Percentiles rank a stretch among this genome's conserved stretches.
phyloP scores from a whole-genome alignment of 2,888 invertebrate genomes.

The Aspidiotus rigidus region DNA sequence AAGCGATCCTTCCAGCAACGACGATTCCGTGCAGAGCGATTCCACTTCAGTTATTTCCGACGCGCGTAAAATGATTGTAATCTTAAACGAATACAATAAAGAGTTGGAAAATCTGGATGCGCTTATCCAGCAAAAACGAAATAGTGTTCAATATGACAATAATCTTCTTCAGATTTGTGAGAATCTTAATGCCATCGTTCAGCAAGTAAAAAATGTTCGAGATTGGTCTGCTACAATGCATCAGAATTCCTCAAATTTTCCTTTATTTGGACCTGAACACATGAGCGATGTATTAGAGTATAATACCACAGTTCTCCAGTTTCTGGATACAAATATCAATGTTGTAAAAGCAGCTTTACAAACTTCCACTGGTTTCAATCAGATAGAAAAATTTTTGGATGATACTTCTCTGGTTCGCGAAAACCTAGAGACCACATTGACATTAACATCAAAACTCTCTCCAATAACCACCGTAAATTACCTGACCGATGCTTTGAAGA shows the following conservation, averaged over 20 bases:
- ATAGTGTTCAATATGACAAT: not conserved
- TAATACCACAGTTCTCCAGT: slow-evolving; percentile 7
- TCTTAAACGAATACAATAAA: not conserved
- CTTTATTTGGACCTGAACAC: not conserved
- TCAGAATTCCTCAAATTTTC: not conserved
- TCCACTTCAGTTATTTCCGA: not conserved
- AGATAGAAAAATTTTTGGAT: slow-evolving; percentile 7
- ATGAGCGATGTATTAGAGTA: slow-evolving; percentile 9
- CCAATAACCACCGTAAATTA: slow-evolving; percentile 38
- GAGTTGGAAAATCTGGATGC: not conserved
- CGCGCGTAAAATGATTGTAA: slow-evolving; percentile 9
- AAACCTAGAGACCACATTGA: slow-evolving; percentile 39
- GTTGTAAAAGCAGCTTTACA: slow-evolving; percentile 37
- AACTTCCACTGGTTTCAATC: slow-evolving; percentile 32
- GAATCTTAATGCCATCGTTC: not conserved
- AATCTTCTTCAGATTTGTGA: not conserved
- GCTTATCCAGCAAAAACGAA: not conserved
- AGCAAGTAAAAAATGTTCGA: slow-evolving; percentile 42
- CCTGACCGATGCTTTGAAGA: slow-evolving; percentile 37
- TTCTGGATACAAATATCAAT: slow-evolving; percentile 19
- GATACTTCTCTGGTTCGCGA: slow-evolving; percentile 8
- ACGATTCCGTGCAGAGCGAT: not conserved
- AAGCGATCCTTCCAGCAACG: not conserved
- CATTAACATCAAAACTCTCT: slow-evolving; percentile 38
- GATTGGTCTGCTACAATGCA: slow-evolving; percentile 27